Conservation (phyloP, 2,113 vertebrate genomes). For the Bujurquina vittata region DNA sequence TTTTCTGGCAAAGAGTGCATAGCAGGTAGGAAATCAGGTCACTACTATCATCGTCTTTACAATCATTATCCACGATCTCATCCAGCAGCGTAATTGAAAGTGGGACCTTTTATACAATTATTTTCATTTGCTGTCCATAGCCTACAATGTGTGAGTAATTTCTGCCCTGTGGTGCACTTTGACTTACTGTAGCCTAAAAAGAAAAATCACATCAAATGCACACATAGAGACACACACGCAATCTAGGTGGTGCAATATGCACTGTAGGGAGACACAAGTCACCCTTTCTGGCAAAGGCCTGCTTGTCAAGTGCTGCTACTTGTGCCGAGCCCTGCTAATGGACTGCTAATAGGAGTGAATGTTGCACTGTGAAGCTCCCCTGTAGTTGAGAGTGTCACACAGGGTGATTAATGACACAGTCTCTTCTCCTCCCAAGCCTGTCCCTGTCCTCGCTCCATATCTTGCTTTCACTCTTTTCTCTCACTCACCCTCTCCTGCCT, state of each 20-base stretch:
- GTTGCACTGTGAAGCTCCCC: conserved; percentile 74
- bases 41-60: conserved; percentile 46
- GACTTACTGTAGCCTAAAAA: conserved; percentile 16
- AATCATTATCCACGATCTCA: conserved; percentile 56
- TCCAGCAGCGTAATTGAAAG: conserved; percentile 28
- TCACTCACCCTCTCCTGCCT: conserved; percentile 17
- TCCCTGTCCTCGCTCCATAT: conserved; percentile 59
- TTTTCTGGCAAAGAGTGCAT: conserved; percentile 61
- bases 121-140: conserved; percentile 52
- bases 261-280: conserved; percentile 62
- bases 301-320: conserved; percentile 77
- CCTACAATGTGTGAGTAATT: conserved; percentile 34
- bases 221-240: neutral
- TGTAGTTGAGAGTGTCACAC: conserved; percentile 74
- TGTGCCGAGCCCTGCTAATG: conserved; percentile 81
- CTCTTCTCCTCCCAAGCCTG: conserved; percentile 56
- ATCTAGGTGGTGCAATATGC: conserved; percentile 49
- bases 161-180: conserved; percentile 39
- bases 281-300: conserved; percentile 65
- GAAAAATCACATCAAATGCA: neutral
- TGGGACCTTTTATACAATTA: conserved; percentile 60
- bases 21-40: conserved; percentile 71
- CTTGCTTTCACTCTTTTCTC: conserved; percentile 37
- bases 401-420: conserved; percentile 81
- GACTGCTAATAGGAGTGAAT: conserved; percentile 81